Evolutionary conservation across 1,140 invertebrate genomes (phyloP).

Genomic region (Bombus vancouverensis): DNA sequence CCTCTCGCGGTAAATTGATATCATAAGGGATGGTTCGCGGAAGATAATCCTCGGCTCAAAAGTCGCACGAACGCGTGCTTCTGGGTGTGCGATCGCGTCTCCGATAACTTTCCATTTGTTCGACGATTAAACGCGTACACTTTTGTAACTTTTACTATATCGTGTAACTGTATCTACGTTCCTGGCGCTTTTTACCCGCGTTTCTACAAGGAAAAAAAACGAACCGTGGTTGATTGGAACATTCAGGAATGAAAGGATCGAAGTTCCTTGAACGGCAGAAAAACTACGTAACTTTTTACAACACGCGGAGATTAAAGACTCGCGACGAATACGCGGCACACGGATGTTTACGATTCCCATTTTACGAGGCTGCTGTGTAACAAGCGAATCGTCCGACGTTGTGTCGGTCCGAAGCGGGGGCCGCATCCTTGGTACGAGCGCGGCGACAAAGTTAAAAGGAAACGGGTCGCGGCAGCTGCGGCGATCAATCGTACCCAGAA

Average conservation of each 20-base stretch:
- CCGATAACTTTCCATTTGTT: neutral
- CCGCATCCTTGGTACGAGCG: neutral
- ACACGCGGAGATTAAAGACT: neutral
- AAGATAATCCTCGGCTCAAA: neutral
- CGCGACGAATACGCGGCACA: neutral
- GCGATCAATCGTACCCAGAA: constrained; percentile 37
- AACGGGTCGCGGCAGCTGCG: neutral
- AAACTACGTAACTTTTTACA: neutral
- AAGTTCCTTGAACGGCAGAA: neutral
- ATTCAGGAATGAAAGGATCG: neutral
- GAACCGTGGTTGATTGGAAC: neutral
- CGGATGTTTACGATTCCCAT: constrained; percentile 1
- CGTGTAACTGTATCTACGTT: neutral
- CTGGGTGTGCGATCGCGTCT: neutral
- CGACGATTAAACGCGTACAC: neutral
- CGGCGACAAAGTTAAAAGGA: neutral
- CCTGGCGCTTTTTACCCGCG: neutral
- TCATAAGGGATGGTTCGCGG: neutral
- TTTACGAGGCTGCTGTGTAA: constrained; percentile 8
- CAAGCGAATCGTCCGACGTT: neutral
- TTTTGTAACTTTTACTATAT: neutral
- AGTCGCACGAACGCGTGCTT: neutral
- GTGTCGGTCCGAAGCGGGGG: neutral
- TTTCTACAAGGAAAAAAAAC: neutral
- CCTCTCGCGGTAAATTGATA: neutral